Percentiles rank a stretch among this genome's conserved stretches.
Conservation (phyloP, 2,888 invertebrate species). For the Microplitis manilae region DNA sequence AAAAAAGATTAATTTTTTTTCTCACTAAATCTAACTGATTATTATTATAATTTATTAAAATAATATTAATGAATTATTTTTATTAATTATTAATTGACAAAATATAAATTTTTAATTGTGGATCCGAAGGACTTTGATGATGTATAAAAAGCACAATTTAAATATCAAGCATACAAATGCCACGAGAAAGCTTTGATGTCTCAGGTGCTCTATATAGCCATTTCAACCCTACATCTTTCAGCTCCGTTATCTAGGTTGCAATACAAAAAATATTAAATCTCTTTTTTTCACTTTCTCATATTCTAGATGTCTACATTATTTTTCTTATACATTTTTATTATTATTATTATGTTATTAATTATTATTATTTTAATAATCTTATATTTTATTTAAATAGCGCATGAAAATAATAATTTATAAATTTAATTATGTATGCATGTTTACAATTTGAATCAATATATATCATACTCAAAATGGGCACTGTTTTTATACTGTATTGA, state of each 20-base stretch:
- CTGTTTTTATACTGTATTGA: background rate
- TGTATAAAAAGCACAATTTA: constrained; percentile 13
- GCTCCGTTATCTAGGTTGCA: constrained; percentile 28
- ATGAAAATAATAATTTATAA: background rate
- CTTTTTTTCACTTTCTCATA: constrained; percentile 20
- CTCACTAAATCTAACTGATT: background rate
- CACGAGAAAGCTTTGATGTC: constrained; percentile 24
- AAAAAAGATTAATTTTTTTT: background rate
- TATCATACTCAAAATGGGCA: background rate
- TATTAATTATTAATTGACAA: background rate
- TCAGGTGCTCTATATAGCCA: constrained; percentile 16
- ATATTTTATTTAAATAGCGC: background rate
- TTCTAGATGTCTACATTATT: constrained; percentile 17
- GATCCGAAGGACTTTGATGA: constrained; percentile 13
- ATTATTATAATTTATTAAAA: background rate
- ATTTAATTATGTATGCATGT: too few species aligned
- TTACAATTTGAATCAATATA: background rate
- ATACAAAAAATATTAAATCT: constrained; percentile 40
- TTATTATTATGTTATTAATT: background rate
- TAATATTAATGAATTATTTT: background rate
- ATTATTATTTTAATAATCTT: background rate
- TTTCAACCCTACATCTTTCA: constrained; percentile 50
- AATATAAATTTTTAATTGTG: background rate
- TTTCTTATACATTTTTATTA: constrained; percentile 4
- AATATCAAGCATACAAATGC: constrained; percentile 28